Evolutionary conservation across 2,113 vertebrate species (phyloP).

Genomic region (Irena cyanogastra): DNA sequence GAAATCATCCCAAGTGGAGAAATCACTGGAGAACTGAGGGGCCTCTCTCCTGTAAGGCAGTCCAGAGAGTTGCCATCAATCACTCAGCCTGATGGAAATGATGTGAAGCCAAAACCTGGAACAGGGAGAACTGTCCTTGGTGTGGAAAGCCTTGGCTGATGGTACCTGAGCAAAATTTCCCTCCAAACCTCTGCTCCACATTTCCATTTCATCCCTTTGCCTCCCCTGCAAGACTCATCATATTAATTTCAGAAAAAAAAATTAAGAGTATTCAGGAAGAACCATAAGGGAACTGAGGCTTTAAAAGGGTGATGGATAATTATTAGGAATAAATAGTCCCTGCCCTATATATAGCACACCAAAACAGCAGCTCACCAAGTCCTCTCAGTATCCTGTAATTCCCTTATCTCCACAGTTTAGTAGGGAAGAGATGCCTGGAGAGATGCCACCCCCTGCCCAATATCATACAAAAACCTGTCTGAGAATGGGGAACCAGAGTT

Average conservation of each 20-base stretch:
- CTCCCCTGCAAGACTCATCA: neutral
- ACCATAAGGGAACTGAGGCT: neutral
- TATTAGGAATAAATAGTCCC: neutral
- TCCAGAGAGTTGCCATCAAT: neutral
- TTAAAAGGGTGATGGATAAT: neutral
- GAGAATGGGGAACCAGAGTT: neutral
- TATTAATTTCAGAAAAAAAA: neutral
- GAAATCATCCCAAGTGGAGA: neutral
- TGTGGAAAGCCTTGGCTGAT: neutral
- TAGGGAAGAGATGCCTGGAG: neutral
- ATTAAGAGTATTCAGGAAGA: neutral
- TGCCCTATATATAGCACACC: neutral
- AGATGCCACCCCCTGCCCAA: neutral
- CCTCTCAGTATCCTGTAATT: neutral
- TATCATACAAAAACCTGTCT: neutral
- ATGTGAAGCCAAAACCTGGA: neutral
- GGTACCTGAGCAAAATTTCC: neutral
- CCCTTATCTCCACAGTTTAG: neutral
- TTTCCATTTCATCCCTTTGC: neutral
- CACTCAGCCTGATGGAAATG: accelerated
- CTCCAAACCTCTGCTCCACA: neutral
- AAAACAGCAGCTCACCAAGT: neutral
- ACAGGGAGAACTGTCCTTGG: neutral
- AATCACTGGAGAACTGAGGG: neutral
- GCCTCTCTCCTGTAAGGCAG: neutral